phyloP scores from a whole-genome alignment of 2,888 invertebrate species.

The Exephanes ischioxanthus region DNA sequence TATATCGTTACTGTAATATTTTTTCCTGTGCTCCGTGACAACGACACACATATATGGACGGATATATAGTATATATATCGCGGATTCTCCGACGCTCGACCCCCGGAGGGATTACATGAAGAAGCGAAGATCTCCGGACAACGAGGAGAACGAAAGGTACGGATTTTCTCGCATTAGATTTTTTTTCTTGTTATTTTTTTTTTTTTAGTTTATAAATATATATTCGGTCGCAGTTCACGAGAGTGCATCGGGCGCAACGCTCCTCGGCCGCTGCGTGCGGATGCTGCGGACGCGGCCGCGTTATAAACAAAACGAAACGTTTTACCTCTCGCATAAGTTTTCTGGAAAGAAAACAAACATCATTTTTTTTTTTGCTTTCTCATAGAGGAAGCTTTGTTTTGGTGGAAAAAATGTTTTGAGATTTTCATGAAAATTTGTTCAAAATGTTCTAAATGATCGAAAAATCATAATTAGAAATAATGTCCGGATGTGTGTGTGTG shows the following conservation, averaged over 20 bases:
- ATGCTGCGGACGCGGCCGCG: constrained; percentile 12
- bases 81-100: constrained; percentile 53
- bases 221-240: not conserved
- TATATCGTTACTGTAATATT: no score
- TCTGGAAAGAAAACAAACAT: not conserved
- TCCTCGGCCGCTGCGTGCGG: not conserved
- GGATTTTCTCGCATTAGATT: constrained; percentile 15
- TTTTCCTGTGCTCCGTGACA: constrained; percentile 5
- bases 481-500: not conserved
- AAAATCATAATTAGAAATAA: not conserved
- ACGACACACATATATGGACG: constrained; percentile 33
- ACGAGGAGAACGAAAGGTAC: constrained; percentile 43
- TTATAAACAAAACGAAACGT: constrained; percentile 15
- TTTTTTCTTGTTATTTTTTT: not conserved
- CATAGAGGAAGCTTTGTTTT: no score
- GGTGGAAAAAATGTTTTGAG: no score
- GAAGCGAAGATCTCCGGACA: constrained; percentile 46
- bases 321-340: not conserved
- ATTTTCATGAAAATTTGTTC: no score
- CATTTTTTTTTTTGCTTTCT: no score
- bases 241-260: not conserved
- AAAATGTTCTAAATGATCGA: no score
- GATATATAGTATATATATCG: constrained; percentile 27
- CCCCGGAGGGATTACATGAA: constrained; percentile 66
- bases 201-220: no score